phyloP scores from a whole-genome alignment of 2,888 invertebrate species.

The Dasypogon diadema region DNA sequence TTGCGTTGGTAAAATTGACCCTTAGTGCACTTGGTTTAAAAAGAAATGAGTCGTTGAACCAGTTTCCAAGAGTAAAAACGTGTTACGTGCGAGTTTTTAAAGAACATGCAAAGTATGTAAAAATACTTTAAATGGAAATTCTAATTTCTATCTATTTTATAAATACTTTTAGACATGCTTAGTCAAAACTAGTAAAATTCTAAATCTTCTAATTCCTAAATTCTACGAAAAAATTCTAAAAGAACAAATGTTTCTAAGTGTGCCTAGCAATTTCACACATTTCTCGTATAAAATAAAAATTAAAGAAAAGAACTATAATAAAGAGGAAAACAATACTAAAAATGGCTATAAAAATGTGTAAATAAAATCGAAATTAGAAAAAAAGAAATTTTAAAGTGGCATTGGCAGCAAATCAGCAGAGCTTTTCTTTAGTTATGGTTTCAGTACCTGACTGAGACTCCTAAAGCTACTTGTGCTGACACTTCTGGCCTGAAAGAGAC shows the following conservation, averaged over 20 bases:
- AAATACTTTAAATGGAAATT: slow-evolving; percentile 14
- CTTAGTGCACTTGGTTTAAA: too few species aligned
- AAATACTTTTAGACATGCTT: slow-evolving; percentile 18
- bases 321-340: slow-evolving; percentile 53
- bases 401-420: slow-evolving; percentile 23
- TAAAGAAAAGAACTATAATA: slow-evolving; percentile 32
- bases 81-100: slow-evolving; percentile 5
- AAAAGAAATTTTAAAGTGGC: slow-evolving; percentile 61
- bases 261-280: slow-evolving; percentile 50
- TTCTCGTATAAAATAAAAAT: slow-evolving; percentile 48
- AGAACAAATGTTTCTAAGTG: slow-evolving; percentile 41
- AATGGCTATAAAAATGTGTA: slow-evolving; percentile 26
- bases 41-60: too few species aligned
- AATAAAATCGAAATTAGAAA: slow-evolving; percentile 47
- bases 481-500: slow-evolving; percentile 84
- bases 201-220: not conserved
- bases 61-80: not conserved
- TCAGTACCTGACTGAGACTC: slow-evolving; percentile 86
- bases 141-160: slow-evolving; percentile 12
- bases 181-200: slow-evolving; percentile 4
- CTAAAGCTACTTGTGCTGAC: slow-evolving; percentile 91
- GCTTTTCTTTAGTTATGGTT: slow-evolving; percentile 53
- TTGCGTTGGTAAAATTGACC: too few species aligned
- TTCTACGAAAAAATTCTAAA: slow-evolving; percentile 26
- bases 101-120: slow-evolving; percentile 23